Conservation (phyloP, 2,113 vertebrate genomes). For the Eira barbara region DNA sequence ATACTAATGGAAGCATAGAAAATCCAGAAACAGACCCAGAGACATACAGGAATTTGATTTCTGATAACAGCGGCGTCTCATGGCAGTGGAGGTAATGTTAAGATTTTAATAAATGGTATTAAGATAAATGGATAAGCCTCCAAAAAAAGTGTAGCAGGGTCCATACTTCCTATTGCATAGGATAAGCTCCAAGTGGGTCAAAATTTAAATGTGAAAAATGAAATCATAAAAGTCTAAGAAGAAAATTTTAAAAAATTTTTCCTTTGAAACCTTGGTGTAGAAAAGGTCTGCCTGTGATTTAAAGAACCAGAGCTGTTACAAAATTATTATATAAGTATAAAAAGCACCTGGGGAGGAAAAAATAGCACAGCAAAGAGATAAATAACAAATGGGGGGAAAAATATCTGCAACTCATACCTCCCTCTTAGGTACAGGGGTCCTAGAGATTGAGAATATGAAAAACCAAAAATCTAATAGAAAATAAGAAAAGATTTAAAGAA, state of each 20-base stretch:
- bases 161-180: neutral
- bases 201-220: neutral
- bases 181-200: neutral
- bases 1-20: neutral
- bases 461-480: neutral
- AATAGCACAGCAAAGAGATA: neutral
- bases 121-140: neutral
- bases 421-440: neutral
- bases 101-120: neutral
- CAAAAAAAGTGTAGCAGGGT: neutral
- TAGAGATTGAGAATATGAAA: neutral
- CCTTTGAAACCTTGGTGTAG: neutral
- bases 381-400: neutral
- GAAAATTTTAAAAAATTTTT: neutral
- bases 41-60: neutral
- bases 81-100: neutral
- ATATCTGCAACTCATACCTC: neutral
- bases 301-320: neutral
- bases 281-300: neutral
- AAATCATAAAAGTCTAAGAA: neutral
- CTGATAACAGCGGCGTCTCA: neutral
- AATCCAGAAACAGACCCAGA: neutral
- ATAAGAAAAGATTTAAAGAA: neutral
- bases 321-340: neutral
- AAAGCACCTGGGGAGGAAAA: neutral